phyloP scores from a whole-genome alignment of 2,888 invertebrate species.

The Strigamia maritima region DNA sequence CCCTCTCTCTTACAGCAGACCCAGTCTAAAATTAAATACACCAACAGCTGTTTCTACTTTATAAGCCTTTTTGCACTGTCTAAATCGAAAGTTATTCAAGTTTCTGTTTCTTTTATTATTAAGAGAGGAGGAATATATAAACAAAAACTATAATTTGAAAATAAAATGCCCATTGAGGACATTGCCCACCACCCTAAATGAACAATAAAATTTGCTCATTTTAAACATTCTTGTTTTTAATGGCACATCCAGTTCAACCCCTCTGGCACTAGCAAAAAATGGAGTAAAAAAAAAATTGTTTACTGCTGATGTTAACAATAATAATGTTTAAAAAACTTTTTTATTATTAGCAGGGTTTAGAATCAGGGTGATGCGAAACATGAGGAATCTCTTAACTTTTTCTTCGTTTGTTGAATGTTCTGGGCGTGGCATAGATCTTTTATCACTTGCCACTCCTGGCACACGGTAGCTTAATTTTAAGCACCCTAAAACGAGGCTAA shows the following conservation, averaged over 20 bases:
- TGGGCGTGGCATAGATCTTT: slow-evolving; percentile 4
- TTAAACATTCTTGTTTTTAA: slow-evolving; percentile 22
- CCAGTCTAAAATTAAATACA: not conserved
- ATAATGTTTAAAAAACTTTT: not conserved
- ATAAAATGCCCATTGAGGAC: not conserved
- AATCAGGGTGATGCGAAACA: not conserved
- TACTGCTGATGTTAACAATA: not conserved
- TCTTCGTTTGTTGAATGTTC: not conserved
- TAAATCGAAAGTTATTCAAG: not conserved
- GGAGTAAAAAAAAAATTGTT: not conserved
- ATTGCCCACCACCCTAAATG: slow-evolving; percentile 17
- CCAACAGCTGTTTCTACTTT: not conserved
- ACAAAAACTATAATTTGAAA: not conserved
- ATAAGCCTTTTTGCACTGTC: not conserved
- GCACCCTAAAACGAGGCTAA: slow-evolving; percentile 2
- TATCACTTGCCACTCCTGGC: slow-evolving; percentile 3
- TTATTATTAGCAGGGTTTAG: not conserved
- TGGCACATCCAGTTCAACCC: not conserved
- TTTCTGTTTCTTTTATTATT: not conserved
- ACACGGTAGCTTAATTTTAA: not conserved
- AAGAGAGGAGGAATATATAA: not conserved
- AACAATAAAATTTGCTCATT: slow-evolving; percentile 21
- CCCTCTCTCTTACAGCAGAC: not conserved
- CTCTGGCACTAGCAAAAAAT: not conserved
- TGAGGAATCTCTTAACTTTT: not conserved